Percentiles rank a stretch among this genome's conserved stretches.
phyloP scores from a whole-genome alignment of 2,113 vertebrate species.

The Brachypodius melanocephalos region DNA sequence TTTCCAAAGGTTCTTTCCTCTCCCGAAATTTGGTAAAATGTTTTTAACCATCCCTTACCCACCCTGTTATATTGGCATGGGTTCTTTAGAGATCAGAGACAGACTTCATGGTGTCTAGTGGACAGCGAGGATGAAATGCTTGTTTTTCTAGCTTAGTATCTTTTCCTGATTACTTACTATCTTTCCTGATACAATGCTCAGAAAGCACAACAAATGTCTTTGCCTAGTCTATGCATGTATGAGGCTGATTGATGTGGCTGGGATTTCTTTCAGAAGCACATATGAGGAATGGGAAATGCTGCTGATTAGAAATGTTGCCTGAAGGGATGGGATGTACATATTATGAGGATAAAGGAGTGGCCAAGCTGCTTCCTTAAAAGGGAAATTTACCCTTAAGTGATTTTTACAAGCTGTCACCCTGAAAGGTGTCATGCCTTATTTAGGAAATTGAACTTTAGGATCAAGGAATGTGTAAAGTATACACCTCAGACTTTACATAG shows the following conservation, averaged over 20 bases:
- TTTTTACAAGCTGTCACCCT: slow-evolving; percentile 45
- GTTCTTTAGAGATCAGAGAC: not conserved
- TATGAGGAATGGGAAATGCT: slow-evolving; percentile 32
- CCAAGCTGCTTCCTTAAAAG: slow-evolving; percentile 48
- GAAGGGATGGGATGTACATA: slow-evolving; percentile 27
- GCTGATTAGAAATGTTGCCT: slow-evolving; percentile 35
- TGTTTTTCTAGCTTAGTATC: not conserved
- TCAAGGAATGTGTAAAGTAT: not conserved
- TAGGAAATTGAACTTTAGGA: slow-evolving; percentile 29
- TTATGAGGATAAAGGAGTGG: slow-evolving; percentile 44
- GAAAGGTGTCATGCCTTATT: slow-evolving; percentile 40
- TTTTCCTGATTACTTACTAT: slow-evolving; percentile 4
- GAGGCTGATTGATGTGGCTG: slow-evolving; percentile 27
- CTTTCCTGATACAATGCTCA: not conserved
- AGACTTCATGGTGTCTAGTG: not conserved
- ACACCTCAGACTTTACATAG: not conserved
- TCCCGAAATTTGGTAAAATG: not conserved
- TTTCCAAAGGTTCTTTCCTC: not conserved
- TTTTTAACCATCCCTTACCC: not conserved
- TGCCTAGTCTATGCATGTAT: slow-evolving; percentile 13
- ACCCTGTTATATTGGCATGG: not conserved
- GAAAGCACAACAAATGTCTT: slow-evolving; percentile 14
- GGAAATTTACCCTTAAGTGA: slow-evolving; percentile 40
- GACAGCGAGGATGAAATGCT: not conserved
- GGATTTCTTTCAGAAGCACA: slow-evolving; percentile 40